Percentiles rank a stretch among this genome's conserved stretches.
Evolutionary conservation across 1,140 invertebrate species (phyloP).

Genomic region (Aphis gossypii): DNA sequence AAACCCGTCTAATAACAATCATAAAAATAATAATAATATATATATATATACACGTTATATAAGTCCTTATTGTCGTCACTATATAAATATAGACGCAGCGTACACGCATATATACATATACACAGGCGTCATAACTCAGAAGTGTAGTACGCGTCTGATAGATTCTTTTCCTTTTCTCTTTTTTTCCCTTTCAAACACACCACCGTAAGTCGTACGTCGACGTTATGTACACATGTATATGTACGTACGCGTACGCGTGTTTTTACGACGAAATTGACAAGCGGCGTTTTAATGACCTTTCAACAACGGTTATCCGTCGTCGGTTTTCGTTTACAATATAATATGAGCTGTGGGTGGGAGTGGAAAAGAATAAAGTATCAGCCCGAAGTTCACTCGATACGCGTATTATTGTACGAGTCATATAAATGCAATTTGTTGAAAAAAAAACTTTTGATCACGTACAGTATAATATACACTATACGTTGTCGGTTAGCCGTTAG

Average conservation of each 20-base stretch:
- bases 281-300: constrained; percentile 43
- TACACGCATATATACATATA: no score
- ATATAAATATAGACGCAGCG: neutral
- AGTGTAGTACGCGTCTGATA: constrained; percentile 20
- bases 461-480: no score
- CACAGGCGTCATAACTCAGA: neutral
- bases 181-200: constrained; percentile 27
- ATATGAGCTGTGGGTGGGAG: no score
- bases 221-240: neutral
- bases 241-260: neutral
- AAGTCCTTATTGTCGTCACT: neutral
- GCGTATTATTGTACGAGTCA: neutral
- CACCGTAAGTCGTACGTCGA: neutral
- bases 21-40: constrained; percentile 3
- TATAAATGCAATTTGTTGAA: neutral
- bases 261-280: constrained; percentile 19
- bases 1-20: constrained; percentile 52
- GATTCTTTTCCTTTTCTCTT: neutral
- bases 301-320: neutral
- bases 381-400: neutral
- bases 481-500: neutral
- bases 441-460: neutral
- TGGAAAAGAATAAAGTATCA: neutral
- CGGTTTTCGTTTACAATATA: neutral
- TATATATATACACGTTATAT: neutral